Evolutionary conservation across 30 jellyfish, hydroid and myxozoan genomes (phyloP).

Genomic region (Clytia hemisphaerica): DNA sequence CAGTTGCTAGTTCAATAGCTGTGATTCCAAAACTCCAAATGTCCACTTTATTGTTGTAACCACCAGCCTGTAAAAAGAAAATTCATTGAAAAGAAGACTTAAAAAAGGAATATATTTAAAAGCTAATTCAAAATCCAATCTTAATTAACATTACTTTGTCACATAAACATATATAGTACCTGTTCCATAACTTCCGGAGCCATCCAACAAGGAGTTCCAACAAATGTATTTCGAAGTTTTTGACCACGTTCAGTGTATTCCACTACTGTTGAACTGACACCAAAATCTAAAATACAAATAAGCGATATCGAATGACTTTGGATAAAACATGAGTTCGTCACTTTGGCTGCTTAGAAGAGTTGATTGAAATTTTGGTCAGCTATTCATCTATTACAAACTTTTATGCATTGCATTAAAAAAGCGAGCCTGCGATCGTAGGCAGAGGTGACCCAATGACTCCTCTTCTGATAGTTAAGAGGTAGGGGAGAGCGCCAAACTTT

Average conservation of each 20-base stretch:
- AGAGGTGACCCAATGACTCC: no score
- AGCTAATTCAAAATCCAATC: background rate
- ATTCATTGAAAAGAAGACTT: background rate
- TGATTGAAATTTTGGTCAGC: no score
- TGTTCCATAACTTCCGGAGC: slow-evolving; percentile 99
- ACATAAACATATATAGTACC: background rate
- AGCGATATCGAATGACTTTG: no score
- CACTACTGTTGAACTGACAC: slow-evolving; percentile 86
- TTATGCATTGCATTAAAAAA: no score
- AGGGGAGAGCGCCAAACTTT: no score
- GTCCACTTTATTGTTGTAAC: slow-evolving; percentile 88
- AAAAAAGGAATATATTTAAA: background rate
- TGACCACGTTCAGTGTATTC: slow-evolving; percentile 93
- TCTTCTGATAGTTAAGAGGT: no score
- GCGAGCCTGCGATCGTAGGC: no score
- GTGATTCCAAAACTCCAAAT: slow-evolving; percentile 99
- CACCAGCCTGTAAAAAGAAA: slow-evolving; percentile 42
- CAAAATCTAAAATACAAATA: slow-evolving; percentile 47
- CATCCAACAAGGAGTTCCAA: slow-evolving; percentile 99
- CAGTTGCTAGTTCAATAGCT: slow-evolving; percentile 96
- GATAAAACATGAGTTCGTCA: no score
- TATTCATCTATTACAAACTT: no score
- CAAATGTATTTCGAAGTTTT: slow-evolving; percentile 85
- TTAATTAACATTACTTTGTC: background rate
- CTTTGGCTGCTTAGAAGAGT: no score